Evolutionary conservation across 2,888 invertebrate species (phyloP), one percentile per base, ranked within the genome.

Genomic region (Mythimna lalbum): DNA sequence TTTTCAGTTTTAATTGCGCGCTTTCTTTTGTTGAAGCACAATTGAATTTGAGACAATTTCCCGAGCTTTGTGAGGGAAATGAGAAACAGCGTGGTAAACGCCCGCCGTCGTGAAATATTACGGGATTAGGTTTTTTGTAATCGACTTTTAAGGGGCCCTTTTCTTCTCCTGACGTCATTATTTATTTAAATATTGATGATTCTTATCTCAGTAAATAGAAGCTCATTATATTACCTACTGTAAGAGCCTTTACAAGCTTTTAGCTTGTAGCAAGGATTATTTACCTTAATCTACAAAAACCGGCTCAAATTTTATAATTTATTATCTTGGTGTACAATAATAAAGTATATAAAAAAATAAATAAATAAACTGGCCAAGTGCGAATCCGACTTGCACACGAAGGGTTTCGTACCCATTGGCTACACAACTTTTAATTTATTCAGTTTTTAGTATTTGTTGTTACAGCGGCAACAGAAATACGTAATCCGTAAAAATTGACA

Each of bases 1-100:
- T 65, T 57, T 70, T 61, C 52, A 9, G n/a, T 66, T 73, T 81
- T 81, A 81, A 83, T 81, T 81, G 57, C 47, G 52, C 55, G 10
- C 65, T 67, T 68, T 73, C 69, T 78, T 71, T 74, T 81, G 78
- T 74, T 78, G n/a, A 17, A 50, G 31, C 55, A 36, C 64, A 74
- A 74, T 83, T 74, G 78, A 78, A 74, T 74, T 81, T 73, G 56
- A 47, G 57, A 6, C 56, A 65, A 68, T 81, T 67, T 84, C 63
- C 31, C 31, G 43, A 39, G 64, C 59, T 78, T 60, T 74, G 56
- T 65, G 61, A 31, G 23, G 50, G 39, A 68, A 79, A 73, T 62
- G 50, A 67, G 59, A 69, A 47, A 82, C 69, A 69, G 49, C 63
- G 56, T 21, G 73, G 49, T 73, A 68, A 65, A 47, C 27, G 67